These are phyloP conservation scores for Rhabdomys dilectus DNA, from an alignment of 2,113 vertebrate species.

Conservation along the genomic window DNA sequence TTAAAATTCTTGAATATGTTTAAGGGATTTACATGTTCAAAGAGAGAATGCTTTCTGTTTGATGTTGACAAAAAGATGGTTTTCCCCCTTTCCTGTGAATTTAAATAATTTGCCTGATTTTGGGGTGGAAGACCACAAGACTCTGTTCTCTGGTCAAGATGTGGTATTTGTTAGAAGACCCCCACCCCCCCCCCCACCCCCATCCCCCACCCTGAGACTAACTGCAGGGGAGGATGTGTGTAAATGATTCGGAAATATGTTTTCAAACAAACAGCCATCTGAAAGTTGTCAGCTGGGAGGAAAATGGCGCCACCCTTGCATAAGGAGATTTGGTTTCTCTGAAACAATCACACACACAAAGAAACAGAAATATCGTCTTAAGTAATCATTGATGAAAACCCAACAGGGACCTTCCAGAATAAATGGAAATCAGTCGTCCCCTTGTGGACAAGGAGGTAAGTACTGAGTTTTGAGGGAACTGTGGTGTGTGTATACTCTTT, in stretches of 20 bases:
- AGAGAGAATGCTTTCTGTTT: constrained; percentile 77
- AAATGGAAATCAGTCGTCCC: constrained; percentile 65
- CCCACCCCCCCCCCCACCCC: background rate
- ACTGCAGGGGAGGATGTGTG: background rate
- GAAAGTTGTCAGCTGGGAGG: constrained; percentile 63
- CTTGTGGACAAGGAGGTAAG: constrained; percentile 71
- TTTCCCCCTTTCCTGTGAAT: constrained; percentile 58
- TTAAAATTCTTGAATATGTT: constrained; percentile 80
- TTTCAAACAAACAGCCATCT: constrained; percentile 67
- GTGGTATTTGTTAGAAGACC: constrained; percentile 61
- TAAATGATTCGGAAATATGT: constrained; percentile 50
- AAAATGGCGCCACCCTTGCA: constrained; percentile 15
- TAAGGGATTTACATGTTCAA: constrained; percentile 80
- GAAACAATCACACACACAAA: constrained; percentile 24
- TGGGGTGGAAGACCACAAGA: constrained; percentile 56
- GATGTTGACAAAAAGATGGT: constrained; percentile 65
- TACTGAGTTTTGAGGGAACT: background rate
- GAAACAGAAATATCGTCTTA: constrained; percentile 32
- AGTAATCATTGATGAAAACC: constrained; percentile 51
- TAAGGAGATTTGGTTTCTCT: constrained; percentile 43
- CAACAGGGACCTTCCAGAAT: background rate
- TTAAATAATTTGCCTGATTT: constrained; percentile 75
- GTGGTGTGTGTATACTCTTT: background rate
- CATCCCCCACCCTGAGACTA: background rate
- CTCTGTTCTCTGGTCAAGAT: constrained; percentile 24